These are phyloP conservation scores for Hapalemur alaotrensis DNA, from an alignment of 2,797 vertebrate species.

Conservation along the genomic window DNA sequence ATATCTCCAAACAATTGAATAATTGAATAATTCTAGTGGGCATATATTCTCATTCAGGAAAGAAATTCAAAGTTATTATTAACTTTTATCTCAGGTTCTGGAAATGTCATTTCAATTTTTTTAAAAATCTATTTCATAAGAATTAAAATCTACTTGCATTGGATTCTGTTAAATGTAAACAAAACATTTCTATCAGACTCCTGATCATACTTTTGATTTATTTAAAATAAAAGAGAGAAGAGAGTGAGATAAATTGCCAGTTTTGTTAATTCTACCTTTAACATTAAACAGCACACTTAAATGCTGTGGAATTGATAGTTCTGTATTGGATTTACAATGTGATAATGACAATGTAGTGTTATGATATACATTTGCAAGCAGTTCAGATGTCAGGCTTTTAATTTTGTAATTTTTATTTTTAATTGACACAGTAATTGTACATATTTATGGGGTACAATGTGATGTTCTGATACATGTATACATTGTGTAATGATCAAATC, in stretches of 20 bases:
- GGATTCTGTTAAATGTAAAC: not conserved
- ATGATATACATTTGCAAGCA: not conserved
- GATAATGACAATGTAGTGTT: not conserved
- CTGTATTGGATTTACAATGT: not conserved
- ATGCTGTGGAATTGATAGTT: not conserved
- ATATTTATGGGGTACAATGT: not conserved
- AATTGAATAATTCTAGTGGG: not conserved
- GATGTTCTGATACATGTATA: not conserved
- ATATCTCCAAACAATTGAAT: not conserved
- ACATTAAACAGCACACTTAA: conserved; percentile 2
- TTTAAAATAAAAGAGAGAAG: not conserved
- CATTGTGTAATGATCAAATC: not conserved
- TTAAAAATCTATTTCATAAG: not conserved
- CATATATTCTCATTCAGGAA: not conserved
- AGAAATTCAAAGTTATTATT: not conserved
- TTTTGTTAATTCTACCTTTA: conserved; percentile 19
- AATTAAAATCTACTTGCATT: not conserved
- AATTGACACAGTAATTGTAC: not conserved
- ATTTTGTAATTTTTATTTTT: not conserved
- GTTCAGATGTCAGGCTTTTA: not conserved
- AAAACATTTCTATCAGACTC: not conserved
- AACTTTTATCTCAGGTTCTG: not conserved
- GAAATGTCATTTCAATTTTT: not conserved
- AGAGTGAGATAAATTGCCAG: not conserved
- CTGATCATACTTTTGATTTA: not conserved